A percentile compares a stretch with the other conserved stretches of the same genome.
These are phyloP conservation scores for Paracanthobrama guichenoti DNA, from an alignment of 2,113 vertebrate species.

Conservation along the genomic window DNA sequence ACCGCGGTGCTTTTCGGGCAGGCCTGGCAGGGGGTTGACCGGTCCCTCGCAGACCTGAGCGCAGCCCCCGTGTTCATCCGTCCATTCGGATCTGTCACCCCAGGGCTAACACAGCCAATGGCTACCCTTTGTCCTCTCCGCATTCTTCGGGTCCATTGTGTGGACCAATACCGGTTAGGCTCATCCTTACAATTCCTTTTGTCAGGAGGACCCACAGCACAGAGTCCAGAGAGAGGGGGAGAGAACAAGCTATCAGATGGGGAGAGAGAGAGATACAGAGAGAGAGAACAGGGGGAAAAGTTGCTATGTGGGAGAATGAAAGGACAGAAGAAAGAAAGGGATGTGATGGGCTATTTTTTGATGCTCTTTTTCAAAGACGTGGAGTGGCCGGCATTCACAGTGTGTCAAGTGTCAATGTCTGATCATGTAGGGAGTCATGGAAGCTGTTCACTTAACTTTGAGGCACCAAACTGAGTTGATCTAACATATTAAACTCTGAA, in stretches of 20 bases:
- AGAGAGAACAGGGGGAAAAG: constrained; percentile 36
- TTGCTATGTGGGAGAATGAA: constrained; percentile 47
- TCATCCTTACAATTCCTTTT: constrained; percentile 99
- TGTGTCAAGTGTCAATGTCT: constrained; percentile 27
- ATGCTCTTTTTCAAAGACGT: constrained; percentile 60
- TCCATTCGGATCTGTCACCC: constrained; percentile 98
- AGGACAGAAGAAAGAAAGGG: constrained; percentile 42
- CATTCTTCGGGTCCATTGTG: constrained; percentile 96
- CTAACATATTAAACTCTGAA: neutral
- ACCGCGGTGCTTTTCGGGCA: constrained; percentile 79
- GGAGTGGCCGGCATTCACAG: constrained; percentile 21
- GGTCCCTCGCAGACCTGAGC: constrained; percentile 82
- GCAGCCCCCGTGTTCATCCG: constrained; percentile 96
- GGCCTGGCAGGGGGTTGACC: constrained; percentile 88
- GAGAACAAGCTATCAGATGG: constrained; percentile 58
- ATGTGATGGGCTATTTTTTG: constrained; percentile 50
- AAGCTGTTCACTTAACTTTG: constrained; percentile 5
- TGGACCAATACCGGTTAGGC: constrained; percentile 90
- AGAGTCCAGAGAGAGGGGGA: constrained; percentile 82
- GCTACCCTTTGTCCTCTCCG: constrained; percentile 81
- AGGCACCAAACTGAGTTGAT: constrained; percentile 16
- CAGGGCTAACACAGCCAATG: constrained; percentile 91
- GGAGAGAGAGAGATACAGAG: constrained; percentile 34
- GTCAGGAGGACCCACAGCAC: constrained; percentile 84
- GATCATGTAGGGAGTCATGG: constrained; percentile 27